A percentile compares a stretch with the other conserved stretches of the same genome.
These are phyloP conservation scores for Mesembrinibis cayennensis DNA, from an alignment of 2,113 vertebrate species.

Conservation along the genomic window DNA sequence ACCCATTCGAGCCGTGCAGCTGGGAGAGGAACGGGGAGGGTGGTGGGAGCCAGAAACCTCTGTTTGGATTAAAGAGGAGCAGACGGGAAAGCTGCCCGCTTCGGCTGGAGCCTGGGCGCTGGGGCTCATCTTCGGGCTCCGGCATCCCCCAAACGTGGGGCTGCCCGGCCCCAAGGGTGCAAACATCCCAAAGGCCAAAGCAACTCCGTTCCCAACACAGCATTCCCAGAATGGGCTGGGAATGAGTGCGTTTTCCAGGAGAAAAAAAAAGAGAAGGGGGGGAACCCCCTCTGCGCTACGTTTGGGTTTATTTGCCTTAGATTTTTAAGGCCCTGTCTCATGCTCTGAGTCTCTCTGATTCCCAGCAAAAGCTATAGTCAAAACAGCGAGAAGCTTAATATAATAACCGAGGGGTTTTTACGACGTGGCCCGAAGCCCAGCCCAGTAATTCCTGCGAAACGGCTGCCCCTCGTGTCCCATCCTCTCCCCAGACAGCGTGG, in stretches of 20 bases:
- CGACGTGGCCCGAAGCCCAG: background rate
- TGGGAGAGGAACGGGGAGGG: background rate
- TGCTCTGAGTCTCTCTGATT: background rate
- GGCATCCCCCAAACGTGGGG: background rate
- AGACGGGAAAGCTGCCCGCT: background rate
- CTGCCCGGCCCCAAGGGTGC: accelerated
- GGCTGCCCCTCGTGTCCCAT: background rate
- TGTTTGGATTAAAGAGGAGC: background rate
- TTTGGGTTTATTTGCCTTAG: background rate
- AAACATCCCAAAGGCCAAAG: accelerated
- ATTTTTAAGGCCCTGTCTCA: background rate
- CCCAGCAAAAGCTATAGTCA: background rate
- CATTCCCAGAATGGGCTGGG: background rate
- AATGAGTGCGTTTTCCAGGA: background rate
- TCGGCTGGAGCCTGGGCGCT: background rate
- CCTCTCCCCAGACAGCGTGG: background rate
- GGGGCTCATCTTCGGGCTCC: background rate
- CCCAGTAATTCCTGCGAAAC: background rate
- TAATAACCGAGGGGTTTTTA: background rate
- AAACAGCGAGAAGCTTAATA: background rate
- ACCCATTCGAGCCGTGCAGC: background rate
- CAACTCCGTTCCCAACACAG: accelerated
- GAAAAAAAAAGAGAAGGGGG: background rate
- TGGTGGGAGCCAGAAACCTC: background rate
- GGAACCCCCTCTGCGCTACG: accelerated